These are phyloP conservation scores for Abramis brama DNA, from an alignment of 2,113 vertebrate species.

Conservation along the genomic window DNA sequence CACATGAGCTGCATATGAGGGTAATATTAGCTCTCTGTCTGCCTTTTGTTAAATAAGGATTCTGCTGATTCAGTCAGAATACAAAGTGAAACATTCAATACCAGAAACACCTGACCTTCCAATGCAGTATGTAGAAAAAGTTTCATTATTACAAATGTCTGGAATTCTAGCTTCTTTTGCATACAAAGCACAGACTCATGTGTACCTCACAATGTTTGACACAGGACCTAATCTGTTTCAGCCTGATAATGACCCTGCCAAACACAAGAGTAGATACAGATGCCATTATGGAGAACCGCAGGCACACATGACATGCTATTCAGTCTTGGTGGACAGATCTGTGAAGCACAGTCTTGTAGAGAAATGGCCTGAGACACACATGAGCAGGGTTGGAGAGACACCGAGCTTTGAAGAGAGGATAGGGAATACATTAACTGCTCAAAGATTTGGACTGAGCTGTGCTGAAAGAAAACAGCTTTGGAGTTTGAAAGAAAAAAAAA, in stretches of 20 bases:
- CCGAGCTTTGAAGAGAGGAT: conserved; percentile 2
- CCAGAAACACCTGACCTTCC: conserved; percentile 23
- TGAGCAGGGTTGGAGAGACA: not conserved
- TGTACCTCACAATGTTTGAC: not conserved
- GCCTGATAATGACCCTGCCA: conserved; percentile 13
- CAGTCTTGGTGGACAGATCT: not conserved
- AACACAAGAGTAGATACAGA: not conserved
- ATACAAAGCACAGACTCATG: not conserved
- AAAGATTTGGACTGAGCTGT: not conserved
- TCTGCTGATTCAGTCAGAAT: conserved; percentile 35
- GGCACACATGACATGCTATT: not conserved
- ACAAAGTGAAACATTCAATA: not conserved
- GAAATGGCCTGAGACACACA: not conserved
- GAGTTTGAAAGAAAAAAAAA: not conserved
- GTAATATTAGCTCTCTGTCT: conserved; percentile 29
- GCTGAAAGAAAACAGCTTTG: conserved; percentile 4
- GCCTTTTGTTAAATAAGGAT: not conserved
- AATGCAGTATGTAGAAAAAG: not conserved
- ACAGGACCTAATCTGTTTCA: conserved; percentile 21
- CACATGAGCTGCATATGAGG: not conserved
- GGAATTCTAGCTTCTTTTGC: not conserved
- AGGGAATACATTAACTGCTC: conserved; percentile 3
- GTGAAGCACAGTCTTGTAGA: not conserved
- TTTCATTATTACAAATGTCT: not conserved
- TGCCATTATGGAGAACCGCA: not conserved